Evolutionary conservation across 2,888 invertebrate species (phyloP).

Genomic region (Atherix ibis): DNA sequence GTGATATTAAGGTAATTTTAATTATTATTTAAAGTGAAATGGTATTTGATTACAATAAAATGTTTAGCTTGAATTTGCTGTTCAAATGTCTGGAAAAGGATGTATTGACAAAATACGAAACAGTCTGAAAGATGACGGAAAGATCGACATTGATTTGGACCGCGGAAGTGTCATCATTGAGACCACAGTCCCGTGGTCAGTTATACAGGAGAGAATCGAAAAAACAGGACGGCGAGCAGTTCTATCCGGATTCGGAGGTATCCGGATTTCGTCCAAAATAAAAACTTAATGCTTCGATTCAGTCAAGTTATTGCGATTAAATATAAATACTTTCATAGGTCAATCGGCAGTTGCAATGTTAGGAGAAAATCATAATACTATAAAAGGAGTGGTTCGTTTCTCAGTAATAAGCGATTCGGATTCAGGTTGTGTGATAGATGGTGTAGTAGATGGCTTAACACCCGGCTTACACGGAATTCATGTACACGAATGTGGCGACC

Average conservation of each 20-base stretch:
- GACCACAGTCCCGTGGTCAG: slow-evolving; percentile 27
- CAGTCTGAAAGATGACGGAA: slow-evolving; percentile 29
- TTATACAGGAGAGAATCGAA: slow-evolving; percentile 35
- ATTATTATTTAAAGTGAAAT: too few relatives aligned
- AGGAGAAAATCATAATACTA: slow-evolving; percentile 28
- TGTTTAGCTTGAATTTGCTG: slow-evolving; percentile 46
- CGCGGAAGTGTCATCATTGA: slow-evolving; percentile 25
- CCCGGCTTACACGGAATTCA: slow-evolving; percentile 38
- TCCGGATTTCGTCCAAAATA: too few relatives aligned
- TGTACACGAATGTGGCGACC: slow-evolving; percentile 59
- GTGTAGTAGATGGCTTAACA: slow-evolving; percentile 63
- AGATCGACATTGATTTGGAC: slow-evolving; percentile 22
- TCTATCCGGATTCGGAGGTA: slow-evolving; percentile 64
- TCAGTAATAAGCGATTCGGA: slow-evolving; percentile 28
- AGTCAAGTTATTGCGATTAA: too few relatives aligned
- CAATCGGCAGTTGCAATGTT: slow-evolving; percentile 62
- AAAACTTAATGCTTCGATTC: too few relatives aligned
- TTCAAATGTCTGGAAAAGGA: slow-evolving; percentile 42
- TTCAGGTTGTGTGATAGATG: slow-evolving; percentile 57
- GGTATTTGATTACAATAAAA: too few relatives aligned
- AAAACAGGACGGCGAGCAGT: slow-evolving; percentile 56
- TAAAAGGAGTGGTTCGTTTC: slow-evolving; percentile 65
- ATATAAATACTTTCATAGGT: too few relatives aligned
- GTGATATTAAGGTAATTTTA: too few relatives aligned
- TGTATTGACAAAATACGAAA: slow-evolving; percentile 37